Percentiles rank a stretch among this genome's conserved stretches.
Evolutionary conservation across 2,888 invertebrate genomes (phyloP).

Genomic region (Bembecia ichneumoniformis): DNA sequence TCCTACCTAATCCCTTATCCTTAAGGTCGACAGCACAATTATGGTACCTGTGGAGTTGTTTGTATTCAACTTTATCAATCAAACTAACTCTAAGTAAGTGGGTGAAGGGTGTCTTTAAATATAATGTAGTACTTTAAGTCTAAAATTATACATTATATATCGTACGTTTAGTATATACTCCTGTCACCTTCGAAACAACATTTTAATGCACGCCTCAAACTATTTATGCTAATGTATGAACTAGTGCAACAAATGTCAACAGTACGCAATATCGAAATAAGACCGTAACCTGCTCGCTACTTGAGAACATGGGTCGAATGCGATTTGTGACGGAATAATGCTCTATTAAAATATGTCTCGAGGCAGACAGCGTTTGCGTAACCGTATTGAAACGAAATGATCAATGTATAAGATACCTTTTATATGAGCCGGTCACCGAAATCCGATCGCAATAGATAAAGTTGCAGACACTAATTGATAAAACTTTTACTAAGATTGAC

Average conservation of each 20-base stretch:
- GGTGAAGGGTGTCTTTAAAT: too few relatives aligned
- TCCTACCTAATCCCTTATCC: too few relatives aligned
- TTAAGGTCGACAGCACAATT: too few relatives aligned
- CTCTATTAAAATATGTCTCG: conserved; percentile 36
- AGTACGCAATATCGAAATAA: conserved; percentile 29
- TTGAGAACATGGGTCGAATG: conserved; percentile 27
- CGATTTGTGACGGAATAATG: conserved; percentile 36
- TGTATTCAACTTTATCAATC: too few relatives aligned
- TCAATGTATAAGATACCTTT: conserved; percentile 12
- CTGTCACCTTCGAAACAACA: conserved; percentile 5
- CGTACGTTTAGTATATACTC: too few relatives aligned
- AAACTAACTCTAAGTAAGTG: too few relatives aligned
- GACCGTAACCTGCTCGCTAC: conserved; percentile 15
- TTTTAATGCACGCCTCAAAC: conserved; percentile 18
- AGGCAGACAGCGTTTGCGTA: conserved; percentile 29
- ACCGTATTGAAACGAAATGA: conserved; percentile 10
- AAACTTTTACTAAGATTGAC: conserved; percentile 31
- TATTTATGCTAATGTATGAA: conserved; percentile 48
- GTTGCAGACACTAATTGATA: conserved; percentile 27
- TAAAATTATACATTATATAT: too few relatives aligned
- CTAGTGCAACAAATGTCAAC: conserved; percentile 43
- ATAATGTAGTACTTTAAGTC: too few relatives aligned
- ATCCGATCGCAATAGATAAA: conserved; percentile 23
- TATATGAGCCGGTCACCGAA: conserved; percentile 8
- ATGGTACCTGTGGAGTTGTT: too few relatives aligned